Evolutionary conservation across 2,797 vertebrate species (phyloP).

Genomic region (Phrynocephalus forsythii): DNA sequence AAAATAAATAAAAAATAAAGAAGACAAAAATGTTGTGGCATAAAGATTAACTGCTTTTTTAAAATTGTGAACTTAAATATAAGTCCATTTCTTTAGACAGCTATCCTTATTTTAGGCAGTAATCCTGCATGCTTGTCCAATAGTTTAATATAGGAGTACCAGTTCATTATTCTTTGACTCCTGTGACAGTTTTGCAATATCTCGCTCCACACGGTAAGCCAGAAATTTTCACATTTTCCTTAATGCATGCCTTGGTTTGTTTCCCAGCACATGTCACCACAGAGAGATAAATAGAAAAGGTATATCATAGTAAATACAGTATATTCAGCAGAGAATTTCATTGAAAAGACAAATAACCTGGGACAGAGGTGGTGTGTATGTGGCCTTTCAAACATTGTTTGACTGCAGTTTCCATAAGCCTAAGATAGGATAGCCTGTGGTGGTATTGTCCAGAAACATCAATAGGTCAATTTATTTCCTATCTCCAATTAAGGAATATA

Average conservation of each 20-base stretch:
- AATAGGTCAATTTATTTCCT: too few relatives aligned
- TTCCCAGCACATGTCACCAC: conserved; percentile 25
- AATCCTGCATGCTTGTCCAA: not conserved
- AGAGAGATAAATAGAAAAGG: conserved; percentile 16
- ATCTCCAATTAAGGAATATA: too few relatives aligned
- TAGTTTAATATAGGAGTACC: not conserved
- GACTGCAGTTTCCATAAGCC: too few relatives aligned
- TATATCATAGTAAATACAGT: conserved; percentile 11
- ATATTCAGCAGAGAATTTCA: not conserved
- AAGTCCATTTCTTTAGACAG: too few relatives aligned
- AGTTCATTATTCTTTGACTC: not conserved
- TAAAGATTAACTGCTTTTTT: too few relatives aligned
- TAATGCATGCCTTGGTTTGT: conserved; percentile 15
- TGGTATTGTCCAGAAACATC: too few relatives aligned
- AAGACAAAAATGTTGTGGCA: too few relatives aligned
- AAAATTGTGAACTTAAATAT: too few relatives aligned
- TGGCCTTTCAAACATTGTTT: too few relatives aligned
- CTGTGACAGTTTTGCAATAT: not conserved
- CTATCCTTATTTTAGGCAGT: not conserved
- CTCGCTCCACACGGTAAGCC: not conserved
- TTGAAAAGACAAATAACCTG: not conserved
- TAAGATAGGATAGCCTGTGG: too few relatives aligned
- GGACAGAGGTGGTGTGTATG: too few relatives aligned
- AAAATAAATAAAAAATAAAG: too few relatives aligned
- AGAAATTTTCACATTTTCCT: conserved; percentile 4